A percentile compares a stretch with the other conserved stretches of the same genome.
phyloP scores from a whole-genome alignment of 1,140 invertebrate genomes.

The Planococcus citri region DNA sequence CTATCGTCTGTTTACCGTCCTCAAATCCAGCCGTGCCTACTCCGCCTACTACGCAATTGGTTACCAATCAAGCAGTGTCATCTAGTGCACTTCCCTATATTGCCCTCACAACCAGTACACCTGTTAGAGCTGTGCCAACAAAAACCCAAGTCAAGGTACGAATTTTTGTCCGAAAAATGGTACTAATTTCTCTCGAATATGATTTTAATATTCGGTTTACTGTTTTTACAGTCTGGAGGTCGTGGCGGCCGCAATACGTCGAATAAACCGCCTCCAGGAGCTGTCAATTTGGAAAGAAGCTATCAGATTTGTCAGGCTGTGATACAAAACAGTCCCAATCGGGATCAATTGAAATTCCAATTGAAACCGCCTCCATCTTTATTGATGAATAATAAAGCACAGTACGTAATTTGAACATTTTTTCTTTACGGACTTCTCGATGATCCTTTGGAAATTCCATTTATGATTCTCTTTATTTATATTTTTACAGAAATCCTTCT shows the following conservation, averaged over 20 bases:
- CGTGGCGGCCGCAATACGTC: conserved; percentile 40
- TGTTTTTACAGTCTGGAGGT: conserved; percentile 5
- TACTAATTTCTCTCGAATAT: no score
- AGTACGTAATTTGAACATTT: no score
- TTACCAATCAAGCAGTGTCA: conserved; percentile 29
- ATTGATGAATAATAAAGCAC: conserved; percentile 34
- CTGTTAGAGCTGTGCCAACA: conserved; percentile 36
- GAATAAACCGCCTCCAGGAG: conserved; percentile 66
- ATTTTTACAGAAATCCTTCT: not conserved
- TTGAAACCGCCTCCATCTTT: conserved; percentile 67
- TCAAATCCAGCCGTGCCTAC: conserved; percentile 26
- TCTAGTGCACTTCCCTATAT: conserved; percentile 36
- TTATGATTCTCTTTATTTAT: no score
- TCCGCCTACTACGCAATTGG: conserved; percentile 28
- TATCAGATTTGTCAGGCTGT: conserved; percentile 93
- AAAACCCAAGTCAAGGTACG: conserved; percentile 35
- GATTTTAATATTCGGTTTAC: no score
- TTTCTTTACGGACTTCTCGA: no score
- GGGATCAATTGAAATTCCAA: conserved; percentile 72
- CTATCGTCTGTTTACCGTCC: conserved; percentile 4
- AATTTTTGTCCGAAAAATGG: not conserved
- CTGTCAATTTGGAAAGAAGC: conserved; percentile 81
- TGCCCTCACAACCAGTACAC: conserved; percentile 37
- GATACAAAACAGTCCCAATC: conserved; percentile 80
- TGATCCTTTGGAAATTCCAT: no score